A percentile compares a stretch with the other conserved stretches of the same genome.
Evolutionary conservation across 2,888 invertebrate species (phyloP).

Genomic region (Chrysolina haemoptera): DNA sequence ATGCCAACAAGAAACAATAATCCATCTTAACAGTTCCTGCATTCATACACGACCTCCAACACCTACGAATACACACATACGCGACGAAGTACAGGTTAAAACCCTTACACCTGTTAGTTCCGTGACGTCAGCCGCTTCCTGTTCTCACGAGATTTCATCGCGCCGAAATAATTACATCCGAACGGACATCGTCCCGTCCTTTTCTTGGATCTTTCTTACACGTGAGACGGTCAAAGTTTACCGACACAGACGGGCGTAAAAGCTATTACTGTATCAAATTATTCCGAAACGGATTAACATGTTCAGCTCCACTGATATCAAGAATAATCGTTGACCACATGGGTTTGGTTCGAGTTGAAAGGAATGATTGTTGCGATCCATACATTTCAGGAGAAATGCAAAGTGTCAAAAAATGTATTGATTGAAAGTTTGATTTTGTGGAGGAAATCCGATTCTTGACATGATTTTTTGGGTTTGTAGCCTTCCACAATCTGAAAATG

Average conservation of each 20-base stretch:
- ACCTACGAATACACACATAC: conserved; percentile 25
- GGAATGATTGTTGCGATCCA: too few species aligned
- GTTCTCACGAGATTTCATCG: conserved; percentile 70
- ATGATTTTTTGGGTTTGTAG: too few species aligned
- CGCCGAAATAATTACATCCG: conserved; percentile 68
- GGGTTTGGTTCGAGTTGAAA: neutral
- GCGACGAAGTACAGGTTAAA: conserved; percentile 59
- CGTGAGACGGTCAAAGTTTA: conserved; percentile 45
- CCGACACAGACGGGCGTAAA: neutral
- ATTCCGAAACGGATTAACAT: conserved; percentile 17
- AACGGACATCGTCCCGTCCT: conserved; percentile 59
- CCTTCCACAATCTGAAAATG: too few species aligned
- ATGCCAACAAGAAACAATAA: neutral
- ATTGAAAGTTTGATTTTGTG: too few species aligned
- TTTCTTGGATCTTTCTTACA: conserved; percentile 41
- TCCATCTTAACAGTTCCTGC: neutral
- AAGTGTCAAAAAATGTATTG: too few species aligned
- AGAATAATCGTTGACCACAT: conserved; percentile 21
- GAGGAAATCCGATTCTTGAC: too few species aligned
- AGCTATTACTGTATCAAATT: conserved; percentile 17
- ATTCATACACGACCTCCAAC: conserved; percentile 3
- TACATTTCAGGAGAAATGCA: too few species aligned
- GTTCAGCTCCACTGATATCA: conserved; percentile 20
- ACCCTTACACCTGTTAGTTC: conserved; percentile 67
- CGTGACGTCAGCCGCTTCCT: conserved; percentile 68